Percentiles rank a stretch among this genome's conserved stretches.
Conservation (phyloP, 2,113 vertebrate genomes). For the Anarhynchus alexandrinus region DNA sequence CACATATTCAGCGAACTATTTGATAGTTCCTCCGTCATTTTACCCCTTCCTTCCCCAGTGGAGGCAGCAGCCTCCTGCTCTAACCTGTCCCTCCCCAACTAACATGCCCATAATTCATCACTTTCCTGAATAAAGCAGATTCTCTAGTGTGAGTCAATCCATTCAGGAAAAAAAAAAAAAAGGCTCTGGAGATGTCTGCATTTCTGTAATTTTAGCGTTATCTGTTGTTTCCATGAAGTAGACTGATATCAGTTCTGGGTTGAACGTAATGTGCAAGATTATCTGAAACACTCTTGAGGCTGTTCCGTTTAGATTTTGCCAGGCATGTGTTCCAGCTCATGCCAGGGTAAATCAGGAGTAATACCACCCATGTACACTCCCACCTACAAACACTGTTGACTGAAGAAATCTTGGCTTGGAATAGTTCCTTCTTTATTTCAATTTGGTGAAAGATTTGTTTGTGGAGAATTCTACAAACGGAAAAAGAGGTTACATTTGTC, state of each 20-base stretch:
- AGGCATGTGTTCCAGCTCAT: neutral
- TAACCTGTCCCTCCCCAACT: neutral
- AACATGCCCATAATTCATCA: neutral
- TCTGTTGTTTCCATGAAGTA: neutral
- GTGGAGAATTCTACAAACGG: neutral
- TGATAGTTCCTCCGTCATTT: neutral
- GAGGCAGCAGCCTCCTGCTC: slow-evolving; percentile 15
- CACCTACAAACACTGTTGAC: neutral
- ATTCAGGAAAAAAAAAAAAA: neutral
- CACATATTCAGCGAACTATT: neutral
- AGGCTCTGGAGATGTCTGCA: neutral
- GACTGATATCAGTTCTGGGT: neutral
- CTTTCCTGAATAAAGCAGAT: neutral
- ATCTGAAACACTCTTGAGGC: neutral
- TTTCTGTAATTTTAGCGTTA: neutral
- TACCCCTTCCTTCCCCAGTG: neutral
- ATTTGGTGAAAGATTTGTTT: neutral
- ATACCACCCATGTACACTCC: neutral
- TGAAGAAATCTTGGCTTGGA: neutral
- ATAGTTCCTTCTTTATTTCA: neutral
- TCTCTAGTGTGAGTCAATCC: neutral
- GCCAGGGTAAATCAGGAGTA: neutral
- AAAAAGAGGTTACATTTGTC: neutral
- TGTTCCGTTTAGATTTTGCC: neutral
- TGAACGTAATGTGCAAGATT: neutral